Conservation (phyloP, 37 sponge, comb jelly and placozoan genomes). For the Cliona cf. orientalis region DNA sequence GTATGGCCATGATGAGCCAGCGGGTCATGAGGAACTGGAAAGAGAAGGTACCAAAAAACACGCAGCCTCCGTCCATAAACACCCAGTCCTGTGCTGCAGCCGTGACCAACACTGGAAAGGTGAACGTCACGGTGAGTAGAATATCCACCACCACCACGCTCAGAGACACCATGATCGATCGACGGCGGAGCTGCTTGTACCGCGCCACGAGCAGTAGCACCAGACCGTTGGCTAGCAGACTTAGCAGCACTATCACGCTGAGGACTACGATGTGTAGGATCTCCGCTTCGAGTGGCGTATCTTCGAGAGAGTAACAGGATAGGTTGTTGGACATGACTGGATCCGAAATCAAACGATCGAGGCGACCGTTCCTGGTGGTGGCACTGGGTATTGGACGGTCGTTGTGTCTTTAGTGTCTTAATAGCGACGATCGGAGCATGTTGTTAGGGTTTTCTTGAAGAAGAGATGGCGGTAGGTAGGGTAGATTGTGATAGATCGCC, state of each 20-base stretch:
- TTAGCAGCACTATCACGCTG: background rate
- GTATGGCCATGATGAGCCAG: slow-evolving; percentile 33
- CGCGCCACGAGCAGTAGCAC: slow-evolving; percentile 27
- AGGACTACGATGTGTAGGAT: slow-evolving; percentile 5
- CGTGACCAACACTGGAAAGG: slow-evolving; percentile 22
- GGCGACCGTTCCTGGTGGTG: too few species aligned
- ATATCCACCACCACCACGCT: slow-evolving; percentile 21
- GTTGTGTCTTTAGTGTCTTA: too few species aligned
- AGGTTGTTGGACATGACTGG: too few species aligned
- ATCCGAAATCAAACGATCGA: too few species aligned
- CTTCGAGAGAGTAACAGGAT: slow-evolving; percentile 17
- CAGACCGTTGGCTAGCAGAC: slow-evolving; percentile 8
- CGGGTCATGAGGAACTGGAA: slow-evolving; percentile 17
- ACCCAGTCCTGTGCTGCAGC: slow-evolving; percentile 2
- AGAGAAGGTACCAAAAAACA: slow-evolving; percentile 21
- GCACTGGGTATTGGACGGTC: too few species aligned
- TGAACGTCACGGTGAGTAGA: background rate
- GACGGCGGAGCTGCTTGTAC: slow-evolving; percentile 16
- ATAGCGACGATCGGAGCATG: too few species aligned
- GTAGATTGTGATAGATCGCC: too few species aligned
- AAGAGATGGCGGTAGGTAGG: too few species aligned
- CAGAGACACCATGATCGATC: slow-evolving; percentile 26
- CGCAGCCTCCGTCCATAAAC: slow-evolving; percentile 16
- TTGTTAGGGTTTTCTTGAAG: too few species aligned
- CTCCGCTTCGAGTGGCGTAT: too few species aligned